Conservation (phyloP, 1,140 invertebrate genomes). For the Atta cephalotes region DNA sequence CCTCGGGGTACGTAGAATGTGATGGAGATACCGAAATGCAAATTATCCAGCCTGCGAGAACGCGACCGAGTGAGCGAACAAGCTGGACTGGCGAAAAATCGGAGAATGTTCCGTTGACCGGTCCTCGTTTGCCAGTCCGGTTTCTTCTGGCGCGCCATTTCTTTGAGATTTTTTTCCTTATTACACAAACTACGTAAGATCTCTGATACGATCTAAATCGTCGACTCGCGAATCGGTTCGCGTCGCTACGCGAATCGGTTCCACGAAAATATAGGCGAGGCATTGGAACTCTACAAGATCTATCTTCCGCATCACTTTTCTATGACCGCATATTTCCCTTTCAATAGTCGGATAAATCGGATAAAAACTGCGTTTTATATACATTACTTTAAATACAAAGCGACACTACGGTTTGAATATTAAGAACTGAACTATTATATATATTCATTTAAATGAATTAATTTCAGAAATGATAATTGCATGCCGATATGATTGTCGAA, state of each 20-base stretch:
- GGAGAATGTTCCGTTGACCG: slow-evolving; percentile 44
- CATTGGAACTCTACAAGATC: not conserved
- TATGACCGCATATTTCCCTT: not conserved
- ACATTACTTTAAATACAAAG: no score
- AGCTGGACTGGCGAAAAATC: slow-evolving; percentile 68
- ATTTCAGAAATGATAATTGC: no score
- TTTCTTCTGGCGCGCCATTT: slow-evolving; percentile 36
- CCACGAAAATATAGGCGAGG: slow-evolving; percentile 38
- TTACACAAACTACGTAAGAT: slow-evolving; percentile 55
- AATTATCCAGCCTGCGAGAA: slow-evolving; percentile 76
- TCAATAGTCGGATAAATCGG: not conserved
- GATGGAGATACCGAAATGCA: slow-evolving; percentile 77
- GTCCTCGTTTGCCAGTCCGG: slow-evolving; percentile 34
- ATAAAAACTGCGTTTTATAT: not conserved
- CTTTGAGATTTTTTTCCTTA: slow-evolving; percentile 26
- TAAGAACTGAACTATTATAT: no score
- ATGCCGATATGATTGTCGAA: no score
- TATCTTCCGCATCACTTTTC: not conserved
- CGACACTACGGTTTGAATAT: no score
- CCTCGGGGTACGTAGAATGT: slow-evolving; percentile 69
- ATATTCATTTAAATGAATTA: no score
- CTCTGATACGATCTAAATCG: slow-evolving; percentile 22
- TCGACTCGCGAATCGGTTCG: not conserved
- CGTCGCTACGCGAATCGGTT: slow-evolving; percentile 25
- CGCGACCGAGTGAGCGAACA: slow-evolving; percentile 47